Evolutionary conservation across 2,797 vertebrate species (phyloP).

Genomic region (Eulemur rubriventer): DNA sequence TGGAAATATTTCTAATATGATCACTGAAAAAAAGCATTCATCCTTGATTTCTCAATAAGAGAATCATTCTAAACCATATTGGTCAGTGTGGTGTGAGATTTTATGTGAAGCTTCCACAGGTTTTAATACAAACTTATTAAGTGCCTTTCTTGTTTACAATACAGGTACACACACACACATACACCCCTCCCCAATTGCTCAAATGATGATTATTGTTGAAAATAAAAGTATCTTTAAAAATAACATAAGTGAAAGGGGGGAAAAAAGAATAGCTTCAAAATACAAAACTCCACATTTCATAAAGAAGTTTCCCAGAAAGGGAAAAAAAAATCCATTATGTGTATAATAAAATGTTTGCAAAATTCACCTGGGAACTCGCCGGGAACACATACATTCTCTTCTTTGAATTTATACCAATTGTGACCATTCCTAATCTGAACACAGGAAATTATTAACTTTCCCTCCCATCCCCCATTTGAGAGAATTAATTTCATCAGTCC

Average conservation of each 20-base stretch:
- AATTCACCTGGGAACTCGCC: background rate
- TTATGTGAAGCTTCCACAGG: background rate
- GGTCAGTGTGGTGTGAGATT: background rate
- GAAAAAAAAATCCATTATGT: background rate
- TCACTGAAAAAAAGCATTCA: background rate
- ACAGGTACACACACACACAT: background rate
- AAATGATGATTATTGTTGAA: background rate
- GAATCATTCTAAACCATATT: background rate
- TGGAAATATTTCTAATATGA: background rate
- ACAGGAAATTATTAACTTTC: background rate
- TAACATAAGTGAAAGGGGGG: background rate
- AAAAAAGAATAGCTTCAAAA: background rate
- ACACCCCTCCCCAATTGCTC: background rate
- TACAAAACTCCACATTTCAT: background rate
- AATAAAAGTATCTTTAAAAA: background rate
- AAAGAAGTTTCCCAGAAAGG: background rate
- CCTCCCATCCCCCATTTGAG: background rate
- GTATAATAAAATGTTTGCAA: background rate
- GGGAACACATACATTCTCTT: background rate
- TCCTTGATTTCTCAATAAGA: background rate
- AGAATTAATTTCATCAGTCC: background rate
- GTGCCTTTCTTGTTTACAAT: background rate
- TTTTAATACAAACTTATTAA: background rate
- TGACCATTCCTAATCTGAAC: background rate
- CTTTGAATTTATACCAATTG: background rate